Conservation (phyloP, 2,888 invertebrate species). For the Ganaspis brasiliensis region DNA sequence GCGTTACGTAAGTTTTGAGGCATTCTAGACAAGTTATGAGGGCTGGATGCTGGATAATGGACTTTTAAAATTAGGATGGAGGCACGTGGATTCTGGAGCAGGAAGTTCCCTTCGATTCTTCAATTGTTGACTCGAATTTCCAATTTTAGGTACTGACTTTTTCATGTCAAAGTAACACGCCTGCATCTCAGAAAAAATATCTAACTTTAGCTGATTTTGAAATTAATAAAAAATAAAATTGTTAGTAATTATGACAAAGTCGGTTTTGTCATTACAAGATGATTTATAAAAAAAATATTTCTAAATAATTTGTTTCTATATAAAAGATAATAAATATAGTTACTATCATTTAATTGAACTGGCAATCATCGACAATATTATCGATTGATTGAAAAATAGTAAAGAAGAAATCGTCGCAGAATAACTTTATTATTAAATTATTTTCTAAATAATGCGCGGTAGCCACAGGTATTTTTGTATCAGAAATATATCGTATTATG, state of each 20-base stretch:
- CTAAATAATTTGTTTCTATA: too few relatives aligned
- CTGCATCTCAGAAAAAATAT: background rate
- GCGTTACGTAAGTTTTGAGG: background rate
- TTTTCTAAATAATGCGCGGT: slow-evolving; percentile 19
- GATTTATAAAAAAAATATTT: too few relatives aligned
- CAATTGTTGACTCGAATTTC: background rate
- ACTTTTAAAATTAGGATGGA: slow-evolving; percentile 27
- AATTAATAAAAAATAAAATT: background rate
- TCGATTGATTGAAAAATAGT: too few relatives aligned
- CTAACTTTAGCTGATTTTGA: background rate
- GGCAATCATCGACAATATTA: too few relatives aligned
- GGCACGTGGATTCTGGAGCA: background rate
- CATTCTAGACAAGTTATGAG: background rate
- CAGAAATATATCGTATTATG: background rate
- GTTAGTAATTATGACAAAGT: background rate
- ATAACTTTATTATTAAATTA: background rate
- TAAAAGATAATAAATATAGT: too few relatives aligned
- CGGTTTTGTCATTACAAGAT: too few relatives aligned
- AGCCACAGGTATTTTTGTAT: slow-evolving; percentile 12
- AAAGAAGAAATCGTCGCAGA: background rate
- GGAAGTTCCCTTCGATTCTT: slow-evolving; percentile 3
- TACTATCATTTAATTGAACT: too few relatives aligned
- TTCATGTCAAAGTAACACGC: background rate
- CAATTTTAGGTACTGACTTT: background rate
- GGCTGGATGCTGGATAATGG: slow-evolving; percentile 21